Evolutionary conservation across 1,140 invertebrate species (phyloP).

Genomic region (Eriocheir sinensis): DNA sequence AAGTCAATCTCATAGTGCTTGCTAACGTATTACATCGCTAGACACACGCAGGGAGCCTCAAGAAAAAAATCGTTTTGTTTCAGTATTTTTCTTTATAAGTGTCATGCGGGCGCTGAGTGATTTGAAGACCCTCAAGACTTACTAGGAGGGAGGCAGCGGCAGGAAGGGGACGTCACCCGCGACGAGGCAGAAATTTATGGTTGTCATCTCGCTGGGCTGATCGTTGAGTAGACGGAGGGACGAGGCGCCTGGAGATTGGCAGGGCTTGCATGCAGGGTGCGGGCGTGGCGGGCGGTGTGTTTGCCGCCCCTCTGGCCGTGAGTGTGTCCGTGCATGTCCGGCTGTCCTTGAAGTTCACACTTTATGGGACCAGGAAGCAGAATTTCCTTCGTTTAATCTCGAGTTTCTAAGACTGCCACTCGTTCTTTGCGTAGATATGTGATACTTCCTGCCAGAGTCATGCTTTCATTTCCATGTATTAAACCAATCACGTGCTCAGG

Average conservation of each 20-base stretch:
- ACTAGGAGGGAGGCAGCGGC: neutral
- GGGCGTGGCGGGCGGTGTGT: neutral
- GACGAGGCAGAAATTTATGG: neutral
- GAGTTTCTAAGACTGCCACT: neutral
- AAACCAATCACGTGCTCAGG: too few relatives aligned
- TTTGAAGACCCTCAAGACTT: neutral
- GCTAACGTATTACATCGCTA: too few relatives aligned
- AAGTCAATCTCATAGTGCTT: too few relatives aligned
- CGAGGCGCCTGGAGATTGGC: neutral
- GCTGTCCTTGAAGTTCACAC: neutral
- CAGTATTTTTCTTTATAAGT: neutral
- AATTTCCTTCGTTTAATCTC: neutral
- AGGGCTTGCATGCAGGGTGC: neutral
- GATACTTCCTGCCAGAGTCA: too few relatives aligned
- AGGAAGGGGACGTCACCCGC: neutral
- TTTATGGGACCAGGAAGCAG: neutral
- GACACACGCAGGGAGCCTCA: neutral
- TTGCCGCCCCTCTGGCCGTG: neutral
- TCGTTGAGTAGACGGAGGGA: neutral
- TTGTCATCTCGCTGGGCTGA: neutral
- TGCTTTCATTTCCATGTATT: too few relatives aligned
- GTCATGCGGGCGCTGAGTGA: neutral
- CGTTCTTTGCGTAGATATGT: neutral
- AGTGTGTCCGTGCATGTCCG: neutral
- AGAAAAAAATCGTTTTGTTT: neutral